Percentiles rank a stretch among this genome's conserved stretches.
These are phyloP conservation scores for Oscheius myriophilus DNA, from an alignment of 2,888 invertebrate genomes.

Conservation along the genomic window DNA sequence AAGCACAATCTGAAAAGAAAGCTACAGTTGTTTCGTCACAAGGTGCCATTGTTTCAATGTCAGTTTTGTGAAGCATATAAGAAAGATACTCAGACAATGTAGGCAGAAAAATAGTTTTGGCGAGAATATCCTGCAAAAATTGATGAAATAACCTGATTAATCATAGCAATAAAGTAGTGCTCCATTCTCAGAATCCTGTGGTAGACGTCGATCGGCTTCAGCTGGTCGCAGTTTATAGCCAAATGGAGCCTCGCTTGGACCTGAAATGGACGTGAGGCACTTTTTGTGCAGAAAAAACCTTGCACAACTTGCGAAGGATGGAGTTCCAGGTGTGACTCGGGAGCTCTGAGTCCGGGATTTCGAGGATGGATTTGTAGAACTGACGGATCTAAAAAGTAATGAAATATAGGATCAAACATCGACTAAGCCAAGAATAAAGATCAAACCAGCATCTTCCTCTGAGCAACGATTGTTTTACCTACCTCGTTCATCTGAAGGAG, in stretches of 20 bases:
- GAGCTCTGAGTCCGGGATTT: slow-evolving; percentile 70
- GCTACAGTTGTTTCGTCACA: too few species aligned
- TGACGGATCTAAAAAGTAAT: slow-evolving; percentile 34
- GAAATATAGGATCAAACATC: background rate
- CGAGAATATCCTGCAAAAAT: too few species aligned
- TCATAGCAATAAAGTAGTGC: slow-evolving; percentile 97
- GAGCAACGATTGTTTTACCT: too few species aligned
- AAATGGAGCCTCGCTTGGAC: slow-evolving; percentile 94
- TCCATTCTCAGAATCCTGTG: slow-evolving; percentile 92
- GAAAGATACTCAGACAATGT: too few species aligned
- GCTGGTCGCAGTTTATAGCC: slow-evolving; percentile 94
- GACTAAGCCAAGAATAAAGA: background rate
- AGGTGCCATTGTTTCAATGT: too few species aligned
- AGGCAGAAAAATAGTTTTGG: background rate
- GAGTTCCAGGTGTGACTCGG: slow-evolving; percentile 83
- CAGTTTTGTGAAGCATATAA: too few species aligned
- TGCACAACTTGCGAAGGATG: slow-evolving; percentile 84
- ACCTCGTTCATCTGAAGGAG: slow-evolving; percentile 81
- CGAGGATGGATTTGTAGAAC: slow-evolving; percentile 70
- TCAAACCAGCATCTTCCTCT: too few species aligned
- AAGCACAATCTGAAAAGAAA: slow-evolving; percentile 78
- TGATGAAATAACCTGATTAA: slow-evolving; percentile 87
- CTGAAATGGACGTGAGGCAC: slow-evolving; percentile 2
- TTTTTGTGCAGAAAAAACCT: slow-evolving; percentile 72
- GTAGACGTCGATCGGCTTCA: slow-evolving; percentile 91